Base-by-base conservation (phyloP, 2,888 invertebrate genomes). In the Dione juno region DNA sequence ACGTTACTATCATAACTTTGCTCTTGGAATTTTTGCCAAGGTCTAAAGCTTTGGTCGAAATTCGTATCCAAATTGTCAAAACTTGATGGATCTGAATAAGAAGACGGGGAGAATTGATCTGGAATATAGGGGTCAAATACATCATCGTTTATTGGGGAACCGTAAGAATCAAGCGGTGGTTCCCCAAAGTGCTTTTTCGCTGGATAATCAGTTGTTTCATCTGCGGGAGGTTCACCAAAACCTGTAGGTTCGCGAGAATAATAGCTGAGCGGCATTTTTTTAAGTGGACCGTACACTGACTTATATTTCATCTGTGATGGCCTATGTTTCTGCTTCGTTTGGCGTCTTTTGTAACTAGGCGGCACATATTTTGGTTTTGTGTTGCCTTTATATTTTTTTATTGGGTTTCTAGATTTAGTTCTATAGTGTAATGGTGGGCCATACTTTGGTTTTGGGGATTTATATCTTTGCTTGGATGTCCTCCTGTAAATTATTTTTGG, bases 221-320 rank as follows among this genome's bases (percentile, higher is more conserved):
- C 79, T n/a, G 66, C 64, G 2, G 90, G 90, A 7, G 92, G 91
- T 73, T 92, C 92, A 1, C 83, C 92, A 72, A 91, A 92, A 10
- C 87, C 82, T 10, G 76, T 72, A 3, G 84, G 82, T 66, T 75
- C 76, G 28, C 73, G 66, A 43, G 74, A 66, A 54, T 70, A 71
- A 54, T 70, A 71, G 50, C 45, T 71, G 21, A 77, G 74, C 0
- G 77, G 76, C 10, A 75, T 74, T 68, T 81, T 83, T 37, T 85
- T 82, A n/a, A 82, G 77, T 14, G 80, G 79, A 8, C 81, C 78
- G 58, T 84, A 81, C 3, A 72, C 48, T 3, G 84, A 80, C 65
- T 81, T 81, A 16, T 74, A 72, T n/a, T 69, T 79, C 9, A 74
- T 72, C 66, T 84, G 84, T 1, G 78, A 76, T 10, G 79, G 77